Evolutionary conservation across 1,140 invertebrate genomes (phyloP), one percentile per base, ranked within the genome.

Genomic region (Leptinotarsa undecemlineata): DNA sequence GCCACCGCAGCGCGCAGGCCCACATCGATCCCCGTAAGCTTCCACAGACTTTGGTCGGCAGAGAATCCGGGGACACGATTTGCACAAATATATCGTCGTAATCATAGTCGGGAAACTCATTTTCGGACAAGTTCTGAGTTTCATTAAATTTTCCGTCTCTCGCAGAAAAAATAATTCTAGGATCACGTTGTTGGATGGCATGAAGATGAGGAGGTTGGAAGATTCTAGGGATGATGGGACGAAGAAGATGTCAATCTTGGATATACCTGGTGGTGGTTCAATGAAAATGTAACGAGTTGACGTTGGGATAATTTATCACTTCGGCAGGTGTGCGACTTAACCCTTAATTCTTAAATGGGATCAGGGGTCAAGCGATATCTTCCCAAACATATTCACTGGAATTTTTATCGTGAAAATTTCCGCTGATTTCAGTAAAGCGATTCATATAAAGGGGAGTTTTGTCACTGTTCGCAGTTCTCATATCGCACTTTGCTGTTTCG

Each of bases 11-110:
- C 11, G 66, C 66, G 66, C 66, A 42, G 33, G 66, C n/a, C 42
- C 19, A 68, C 42, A 68, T 68, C 66, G 66, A 68, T 68, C 23
- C n/a, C 51, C 51, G 33, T 57, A 57, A 57, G 51, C 13, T 57
- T 19, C 51, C 51, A 57, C 51, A 57, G 17, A 57, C 51, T 57
- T 17, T 19, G 51, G 51, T 57, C 51, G 51, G 51, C n/a, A 15
- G 51, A 19, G 51, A 57, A 57, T 57, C 51, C 51, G 51, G 51
- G 51, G 51, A 57, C 51, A 14, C 51, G 17, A 57, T 57, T 57
- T 57, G 51, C 51, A 57, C 51, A 57, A 57, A 57, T 57, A 42
- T 42, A 57, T 57, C n/a, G 51, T 19, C n/a, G 51, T 57, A 57
- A 57, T 57, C 51, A 57, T 57, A 57, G 51, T 57, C 6, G 51